phyloP scores from a whole-genome alignment of 2,888 invertebrate genomes.

The Netelia inedita region DNA sequence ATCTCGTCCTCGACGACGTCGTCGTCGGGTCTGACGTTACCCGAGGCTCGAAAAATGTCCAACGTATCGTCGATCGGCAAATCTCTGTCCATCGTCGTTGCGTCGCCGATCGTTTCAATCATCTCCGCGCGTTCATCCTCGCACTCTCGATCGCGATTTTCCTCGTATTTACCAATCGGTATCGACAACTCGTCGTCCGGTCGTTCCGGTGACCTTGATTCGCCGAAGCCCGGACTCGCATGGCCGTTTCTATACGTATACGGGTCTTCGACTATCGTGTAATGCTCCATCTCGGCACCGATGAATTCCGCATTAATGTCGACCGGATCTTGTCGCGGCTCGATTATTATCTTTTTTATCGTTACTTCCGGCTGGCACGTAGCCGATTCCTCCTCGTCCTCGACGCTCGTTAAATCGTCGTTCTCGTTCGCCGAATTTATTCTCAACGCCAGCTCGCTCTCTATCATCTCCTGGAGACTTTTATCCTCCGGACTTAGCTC shows the following conservation, averaged over 20 bases:
- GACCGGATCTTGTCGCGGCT: conserved; percentile 72
- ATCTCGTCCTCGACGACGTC: conserved; percentile 43
- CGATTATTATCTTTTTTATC: conserved; percentile 78
- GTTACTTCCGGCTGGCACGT: conserved; percentile 75
- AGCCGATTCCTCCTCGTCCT: conserved; percentile 66
- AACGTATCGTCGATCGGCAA: conserved; percentile 3
- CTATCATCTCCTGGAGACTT: conserved; percentile 83
- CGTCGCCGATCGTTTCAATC: conserved; percentile 24
- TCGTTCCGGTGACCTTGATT: conserved; percentile 58
- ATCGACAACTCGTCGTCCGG: not conserved
- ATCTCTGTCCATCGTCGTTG: not conserved
- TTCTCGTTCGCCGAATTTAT: conserved; percentile 78
- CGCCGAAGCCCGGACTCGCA: conserved; percentile 62
- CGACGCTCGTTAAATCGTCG: conserved; percentile 60
- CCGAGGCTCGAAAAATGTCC: not conserved
- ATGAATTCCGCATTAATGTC: conserved; percentile 81
- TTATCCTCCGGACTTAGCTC: conserved; percentile 82
- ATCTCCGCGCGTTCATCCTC: conserved; percentile 56
- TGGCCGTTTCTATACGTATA: conserved; percentile 80
- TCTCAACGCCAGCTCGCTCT: conserved; percentile 82
- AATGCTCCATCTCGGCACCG: conserved; percentile 79
- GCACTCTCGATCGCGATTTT: conserved; percentile 24
- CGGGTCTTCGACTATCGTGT: conserved; percentile 76
- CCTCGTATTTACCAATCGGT: conserved; percentile 16
- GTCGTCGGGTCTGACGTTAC: conserved; percentile 20